phyloP scores from a whole-genome alignment of 2,888 invertebrate genomes.

The Cantharis rufa region DNA sequence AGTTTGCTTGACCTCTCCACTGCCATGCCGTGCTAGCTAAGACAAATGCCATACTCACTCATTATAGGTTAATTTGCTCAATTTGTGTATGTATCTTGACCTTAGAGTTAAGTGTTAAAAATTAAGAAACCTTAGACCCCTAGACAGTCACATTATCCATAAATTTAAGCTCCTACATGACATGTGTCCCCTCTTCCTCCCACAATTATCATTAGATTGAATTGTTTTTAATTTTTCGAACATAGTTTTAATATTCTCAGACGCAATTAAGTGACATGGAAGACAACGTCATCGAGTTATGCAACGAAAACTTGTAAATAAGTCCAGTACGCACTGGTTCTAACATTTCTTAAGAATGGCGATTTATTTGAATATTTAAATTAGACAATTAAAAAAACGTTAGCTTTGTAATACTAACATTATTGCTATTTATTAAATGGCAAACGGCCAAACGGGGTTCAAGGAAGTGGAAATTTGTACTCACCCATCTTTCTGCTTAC shows the following conservation, averaged over 20 bases:
- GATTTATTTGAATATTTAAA: conserved; percentile 21
- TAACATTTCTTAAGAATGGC: conserved; percentile 13
- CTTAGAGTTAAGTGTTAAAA: conserved; percentile 31
- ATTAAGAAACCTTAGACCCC: conserved; percentile 5
- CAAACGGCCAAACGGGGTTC: conserved; percentile 7
- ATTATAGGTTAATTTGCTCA: conserved; percentile 37
- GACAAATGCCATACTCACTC: conserved; percentile 33
- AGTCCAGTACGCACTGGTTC: conserved; percentile 23
- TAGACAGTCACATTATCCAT: neutral
- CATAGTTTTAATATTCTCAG: conserved; percentile 10
- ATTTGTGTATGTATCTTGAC: conserved; percentile 33
- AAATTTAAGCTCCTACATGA: neutral
- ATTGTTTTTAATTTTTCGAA: conserved; percentile 11
- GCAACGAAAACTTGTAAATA: conserved; percentile 18
- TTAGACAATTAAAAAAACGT: conserved; percentile 15
- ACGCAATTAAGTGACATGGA: conserved; percentile 3
- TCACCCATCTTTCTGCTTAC: neutral
- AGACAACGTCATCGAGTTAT: conserved; percentile 12
- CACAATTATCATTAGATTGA: conserved; percentile 1
- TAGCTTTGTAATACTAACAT: neutral
- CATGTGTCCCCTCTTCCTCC: neutral
- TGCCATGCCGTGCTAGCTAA: conserved; percentile 41
- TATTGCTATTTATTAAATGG: conserved; percentile 5
- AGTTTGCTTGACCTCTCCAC: conserved; percentile 47
- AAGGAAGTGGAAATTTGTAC: conserved; percentile 14